Percentiles rank a stretch among this genome's conserved stretches.
Conservation (phyloP, 1,140 invertebrate genomes). For the Drosophila persimilis region DNA sequence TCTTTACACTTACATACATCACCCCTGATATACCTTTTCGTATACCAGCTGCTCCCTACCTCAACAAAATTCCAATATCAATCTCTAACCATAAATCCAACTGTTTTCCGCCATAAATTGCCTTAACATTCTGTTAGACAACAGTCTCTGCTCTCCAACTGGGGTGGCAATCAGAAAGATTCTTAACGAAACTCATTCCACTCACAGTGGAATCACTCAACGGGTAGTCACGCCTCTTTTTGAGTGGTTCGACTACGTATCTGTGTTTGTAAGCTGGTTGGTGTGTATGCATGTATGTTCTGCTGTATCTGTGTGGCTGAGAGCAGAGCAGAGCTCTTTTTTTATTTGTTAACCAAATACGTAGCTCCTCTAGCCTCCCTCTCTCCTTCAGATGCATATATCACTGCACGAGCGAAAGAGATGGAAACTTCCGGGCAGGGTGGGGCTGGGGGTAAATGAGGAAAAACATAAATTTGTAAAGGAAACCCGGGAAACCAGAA, state of each 20-base stretch:
- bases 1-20: too few species aligned
- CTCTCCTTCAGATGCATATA: constrained; percentile 2
- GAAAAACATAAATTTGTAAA: constrained; percentile 31
- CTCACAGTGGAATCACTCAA: constrained; percentile 33
- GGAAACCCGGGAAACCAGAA: constrained; percentile 45
- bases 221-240: constrained; percentile 14
- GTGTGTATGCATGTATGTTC: constrained; percentile 2
- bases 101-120: constrained; percentile 9
- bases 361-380: constrained; percentile 53
- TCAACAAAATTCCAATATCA: neutral
- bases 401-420: constrained; percentile 35
- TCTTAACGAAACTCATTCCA: constrained; percentile 43
- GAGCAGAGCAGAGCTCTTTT: constrained; percentile 58
- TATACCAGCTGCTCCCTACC: neutral
- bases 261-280: constrained; percentile 8
- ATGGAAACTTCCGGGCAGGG: constrained; percentile 5
- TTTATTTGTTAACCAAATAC: constrained; percentile 78
- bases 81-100: constrained; percentile 13
- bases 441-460: constrained; percentile 4
- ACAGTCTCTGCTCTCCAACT: constrained; percentile 26
- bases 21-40: too few species aligned
- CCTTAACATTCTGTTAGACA: constrained; percentile 17
- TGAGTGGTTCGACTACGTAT: constrained; percentile 3
- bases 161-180: constrained; percentile 18
- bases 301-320: constrained; percentile 11